A percentile compares a stretch with the other conserved stretches of the same genome.
These are phyloP conservation scores for Danio jaintianensis DNA, from an alignment of 2,797 vertebrate genomes.

Conservation along the genomic window DNA sequence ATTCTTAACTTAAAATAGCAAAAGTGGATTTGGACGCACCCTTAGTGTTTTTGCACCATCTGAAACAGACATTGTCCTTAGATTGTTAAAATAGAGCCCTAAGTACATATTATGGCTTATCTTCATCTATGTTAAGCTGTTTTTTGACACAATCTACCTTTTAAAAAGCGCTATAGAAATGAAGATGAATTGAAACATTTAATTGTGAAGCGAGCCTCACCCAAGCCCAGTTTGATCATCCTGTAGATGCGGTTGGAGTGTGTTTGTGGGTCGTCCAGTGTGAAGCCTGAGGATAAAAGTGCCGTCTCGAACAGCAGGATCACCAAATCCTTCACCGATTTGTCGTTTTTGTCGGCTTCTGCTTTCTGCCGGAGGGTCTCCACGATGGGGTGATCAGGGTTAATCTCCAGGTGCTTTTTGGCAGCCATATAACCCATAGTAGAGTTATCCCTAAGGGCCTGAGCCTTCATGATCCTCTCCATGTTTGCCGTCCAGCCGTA, in stretches of 20 bases:
- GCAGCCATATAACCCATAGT: constrained; percentile 99
- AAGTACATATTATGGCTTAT: too few relatives aligned
- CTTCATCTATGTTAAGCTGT: too few relatives aligned
- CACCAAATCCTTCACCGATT: constrained; percentile 96
- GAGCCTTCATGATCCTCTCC: constrained; percentile 98
- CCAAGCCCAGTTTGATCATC: constrained; percentile 96
- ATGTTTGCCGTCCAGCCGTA: constrained; percentile 97
- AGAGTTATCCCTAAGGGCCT: constrained; percentile 92
- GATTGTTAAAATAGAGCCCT: too few relatives aligned
- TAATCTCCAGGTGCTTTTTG: constrained; percentile 96
- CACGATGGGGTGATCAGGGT: constrained; percentile 91
- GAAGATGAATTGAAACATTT: too few relatives aligned
- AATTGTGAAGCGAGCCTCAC: constrained; percentile 67
- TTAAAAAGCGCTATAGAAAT: too few relatives aligned
- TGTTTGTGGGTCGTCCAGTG: constrained; percentile 94
- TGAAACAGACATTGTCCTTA: too few relatives aligned
- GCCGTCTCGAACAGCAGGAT: constrained; percentile 92
- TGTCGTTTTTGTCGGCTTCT: constrained; percentile 96
- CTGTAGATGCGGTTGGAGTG: constrained; percentile 96
- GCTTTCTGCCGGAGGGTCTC: constrained; percentile 93
- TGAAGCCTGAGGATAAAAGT: constrained; percentile 92
- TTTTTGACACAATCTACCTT: too few relatives aligned
- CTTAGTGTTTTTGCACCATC: too few relatives aligned
- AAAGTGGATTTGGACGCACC: too few relatives aligned
- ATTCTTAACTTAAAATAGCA: too few relatives aligned